Evolutionary conservation across 2,797 vertebrate genomes (phyloP).

Genomic region (Threskiornis aethiopicus): DNA sequence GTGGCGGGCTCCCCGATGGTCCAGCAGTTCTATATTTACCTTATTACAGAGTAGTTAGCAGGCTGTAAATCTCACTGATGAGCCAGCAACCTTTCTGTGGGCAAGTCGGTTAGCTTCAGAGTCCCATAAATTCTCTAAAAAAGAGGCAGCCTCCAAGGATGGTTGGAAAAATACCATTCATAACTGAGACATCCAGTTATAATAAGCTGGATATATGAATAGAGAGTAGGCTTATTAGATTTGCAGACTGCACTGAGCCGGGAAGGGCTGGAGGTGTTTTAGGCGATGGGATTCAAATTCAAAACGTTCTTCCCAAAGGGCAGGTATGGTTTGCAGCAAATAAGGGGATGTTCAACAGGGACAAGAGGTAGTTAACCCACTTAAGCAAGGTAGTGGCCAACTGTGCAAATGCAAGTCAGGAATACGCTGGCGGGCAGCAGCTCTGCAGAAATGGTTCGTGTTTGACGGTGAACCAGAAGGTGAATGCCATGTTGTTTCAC

Average conservation of each 20-base stretch:
- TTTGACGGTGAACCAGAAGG: neutral
- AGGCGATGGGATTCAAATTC: neutral
- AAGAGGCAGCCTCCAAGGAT: neutral
- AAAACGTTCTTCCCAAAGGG: neutral
- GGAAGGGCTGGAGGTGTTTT: neutral
- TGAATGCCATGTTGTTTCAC: neutral
- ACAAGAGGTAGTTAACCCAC: neutral
- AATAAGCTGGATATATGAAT: neutral
- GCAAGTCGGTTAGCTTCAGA: neutral
- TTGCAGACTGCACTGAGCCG: neutral
- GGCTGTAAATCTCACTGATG: constrained; percentile 28
- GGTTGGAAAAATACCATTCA: neutral
- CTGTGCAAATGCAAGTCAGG: neutral
- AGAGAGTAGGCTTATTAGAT: neutral
- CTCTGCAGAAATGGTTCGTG: neutral
- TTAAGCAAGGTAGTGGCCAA: neutral
- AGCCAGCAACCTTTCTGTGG: neutral
- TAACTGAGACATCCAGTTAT: neutral
- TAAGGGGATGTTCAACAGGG: neutral
- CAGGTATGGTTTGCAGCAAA: neutral
- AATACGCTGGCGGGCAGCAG: neutral
- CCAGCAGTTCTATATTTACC: neutral
- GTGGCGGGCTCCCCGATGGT: neutral
- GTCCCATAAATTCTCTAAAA: neutral
- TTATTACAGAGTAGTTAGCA: neutral